Conservation (phyloP, 1,140 invertebrate genomes). For the Laupala kohalensis region DNA sequence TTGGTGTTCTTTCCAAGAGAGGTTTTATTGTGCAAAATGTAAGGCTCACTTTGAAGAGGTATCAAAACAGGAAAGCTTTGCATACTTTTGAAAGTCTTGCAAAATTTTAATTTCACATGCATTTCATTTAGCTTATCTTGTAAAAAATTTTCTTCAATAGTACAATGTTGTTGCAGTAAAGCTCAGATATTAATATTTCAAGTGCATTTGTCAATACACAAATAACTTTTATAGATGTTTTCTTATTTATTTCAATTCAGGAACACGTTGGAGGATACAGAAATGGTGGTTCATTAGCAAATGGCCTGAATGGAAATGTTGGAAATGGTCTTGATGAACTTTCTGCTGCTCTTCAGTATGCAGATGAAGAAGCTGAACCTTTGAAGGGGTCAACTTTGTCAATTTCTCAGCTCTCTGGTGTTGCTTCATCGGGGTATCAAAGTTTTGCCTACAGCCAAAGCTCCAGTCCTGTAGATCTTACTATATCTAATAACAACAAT, state of each 20-base stretch:
- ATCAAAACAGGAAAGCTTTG: too few species aligned
- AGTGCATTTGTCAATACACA: too few species aligned
- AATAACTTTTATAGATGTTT: neutral
- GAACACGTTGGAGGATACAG: neutral
- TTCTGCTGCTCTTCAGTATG: constrained; percentile 53
- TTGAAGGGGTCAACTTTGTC: constrained; percentile 56
- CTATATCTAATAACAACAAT: constrained; percentile 29
- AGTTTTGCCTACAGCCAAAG: constrained; percentile 83
- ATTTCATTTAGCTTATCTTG: too few species aligned
- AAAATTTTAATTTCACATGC: too few species aligned
- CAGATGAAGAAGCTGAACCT: constrained; percentile 41
- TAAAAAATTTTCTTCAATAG: too few species aligned
- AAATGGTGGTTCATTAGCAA: constrained; percentile 4
- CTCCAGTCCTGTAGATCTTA: constrained; percentile 72
- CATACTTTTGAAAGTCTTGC: too few species aligned
- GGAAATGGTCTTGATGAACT: constrained; percentile 43
- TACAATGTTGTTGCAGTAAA: too few species aligned
- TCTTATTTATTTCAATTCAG: neutral
- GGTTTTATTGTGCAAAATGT: too few species aligned
- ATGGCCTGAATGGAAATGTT: constrained; percentile 12
- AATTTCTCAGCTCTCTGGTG: constrained; percentile 67
- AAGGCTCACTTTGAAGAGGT: too few species aligned
- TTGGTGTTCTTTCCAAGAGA: too few species aligned
- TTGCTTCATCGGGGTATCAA: constrained; percentile 79
- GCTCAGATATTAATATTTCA: too few species aligned